These are phyloP conservation scores for Lagodon rhomboides DNA, from an alignment of 2,797 vertebrate genomes.

Conservation along the genomic window DNA sequence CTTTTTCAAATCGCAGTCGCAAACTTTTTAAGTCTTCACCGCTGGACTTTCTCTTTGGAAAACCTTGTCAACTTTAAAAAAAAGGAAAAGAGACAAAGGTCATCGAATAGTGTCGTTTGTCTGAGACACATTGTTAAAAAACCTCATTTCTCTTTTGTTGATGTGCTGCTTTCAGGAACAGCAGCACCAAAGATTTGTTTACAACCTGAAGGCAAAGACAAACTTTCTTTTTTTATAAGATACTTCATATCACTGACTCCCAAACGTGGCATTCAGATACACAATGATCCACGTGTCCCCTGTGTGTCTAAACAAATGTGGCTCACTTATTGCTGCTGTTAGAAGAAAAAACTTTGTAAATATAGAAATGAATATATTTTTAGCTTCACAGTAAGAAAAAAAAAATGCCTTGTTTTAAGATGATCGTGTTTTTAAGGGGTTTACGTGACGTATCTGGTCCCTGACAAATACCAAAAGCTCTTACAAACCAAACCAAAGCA, in stretches of 20 bases:
- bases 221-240: background rate
- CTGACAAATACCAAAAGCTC: too few species aligned
- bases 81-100: constrained; percentile 4
- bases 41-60: constrained; percentile 10
- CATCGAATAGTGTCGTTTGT: background rate
- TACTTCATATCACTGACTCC: background rate
- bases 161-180: background rate
- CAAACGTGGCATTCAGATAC: constrained; percentile 21
- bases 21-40: constrained; percentile 10
- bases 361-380: constrained; percentile 56
- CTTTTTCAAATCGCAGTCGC: background rate
- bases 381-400: constrained; percentile 15
- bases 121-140: background rate
- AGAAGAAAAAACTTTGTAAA: constrained; percentile 53
- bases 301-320: constrained; percentile 10
- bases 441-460: background rate
- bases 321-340: constrained; percentile 38
- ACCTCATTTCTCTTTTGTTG: constrained; percentile 1
- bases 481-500: constrained; percentile 33
- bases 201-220: background rate
- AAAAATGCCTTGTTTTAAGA: constrained; percentile 15
- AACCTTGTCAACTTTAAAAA: background rate
- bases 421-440: constrained; percentile 9
- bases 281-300: constrained; percentile 7
- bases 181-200: constrained; percentile 7